phyloP scores from a whole-genome alignment of 1,140 invertebrate genomes.

The Nephila pilipes region DNA sequence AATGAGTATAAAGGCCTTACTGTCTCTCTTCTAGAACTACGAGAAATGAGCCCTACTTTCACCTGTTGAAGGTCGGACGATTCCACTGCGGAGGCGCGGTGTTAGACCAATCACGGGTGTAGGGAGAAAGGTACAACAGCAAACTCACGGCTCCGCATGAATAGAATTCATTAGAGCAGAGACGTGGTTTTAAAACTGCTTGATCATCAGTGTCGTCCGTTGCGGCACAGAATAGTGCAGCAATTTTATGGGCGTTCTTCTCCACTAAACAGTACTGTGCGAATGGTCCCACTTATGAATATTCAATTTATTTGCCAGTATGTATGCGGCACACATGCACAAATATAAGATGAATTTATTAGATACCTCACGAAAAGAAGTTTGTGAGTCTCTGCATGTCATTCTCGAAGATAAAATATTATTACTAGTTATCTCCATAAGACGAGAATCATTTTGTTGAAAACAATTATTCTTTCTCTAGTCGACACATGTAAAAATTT shows the following conservation, averaged over 20 bases:
- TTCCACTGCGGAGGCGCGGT: slow-evolving; percentile 46
- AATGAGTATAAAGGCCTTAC: slow-evolving; percentile 11
- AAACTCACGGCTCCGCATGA: slow-evolving; percentile 65
- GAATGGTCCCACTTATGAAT: not conserved
- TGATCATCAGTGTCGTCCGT: slow-evolving; percentile 10
- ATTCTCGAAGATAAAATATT: too few species aligned
- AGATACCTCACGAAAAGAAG: too few species aligned
- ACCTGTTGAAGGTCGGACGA: slow-evolving; percentile 74
- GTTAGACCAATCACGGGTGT: slow-evolving; percentile 1
- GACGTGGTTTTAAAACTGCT: slow-evolving; percentile 34
- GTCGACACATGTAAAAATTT: too few species aligned
- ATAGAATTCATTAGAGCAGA: slow-evolving; percentile 69
- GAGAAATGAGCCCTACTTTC: slow-evolving; percentile 69
- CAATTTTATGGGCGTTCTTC: not conserved
- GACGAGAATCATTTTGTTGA: too few species aligned
- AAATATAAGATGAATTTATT: too few species aligned
- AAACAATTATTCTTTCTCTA: too few species aligned
- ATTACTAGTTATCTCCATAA: too few species aligned
- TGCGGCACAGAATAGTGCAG: not conserved
- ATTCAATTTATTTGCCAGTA: not conserved
- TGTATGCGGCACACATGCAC: too few species aligned
- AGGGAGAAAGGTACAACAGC: slow-evolving; percentile 48
- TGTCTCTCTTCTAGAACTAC: slow-evolving; percentile 40
- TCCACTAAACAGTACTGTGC: not conserved
- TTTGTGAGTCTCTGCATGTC: too few species aligned